A percentile compares a stretch with the other conserved stretches of the same genome.
Evolutionary conservation across 2,888 invertebrate genomes (phyloP).

Genomic region (Polyommatus iphigenia): DNA sequence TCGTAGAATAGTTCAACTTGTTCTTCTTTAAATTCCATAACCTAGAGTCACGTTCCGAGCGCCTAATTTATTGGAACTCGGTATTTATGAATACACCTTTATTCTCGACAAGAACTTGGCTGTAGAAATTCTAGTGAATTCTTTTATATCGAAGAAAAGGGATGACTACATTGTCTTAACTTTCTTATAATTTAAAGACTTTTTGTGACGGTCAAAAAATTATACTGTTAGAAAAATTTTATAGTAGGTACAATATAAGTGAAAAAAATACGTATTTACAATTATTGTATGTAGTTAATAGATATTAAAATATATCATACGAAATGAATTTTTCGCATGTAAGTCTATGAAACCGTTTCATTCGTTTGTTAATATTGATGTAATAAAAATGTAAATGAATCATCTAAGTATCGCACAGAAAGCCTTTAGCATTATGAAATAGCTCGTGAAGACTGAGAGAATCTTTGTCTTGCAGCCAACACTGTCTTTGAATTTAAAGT

Average conservation of each 20-base stretch:
- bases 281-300: no score
- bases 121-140: slow-evolving; percentile 5
- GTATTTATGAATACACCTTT: slow-evolving; percentile 33
- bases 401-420: slow-evolving; percentile 8
- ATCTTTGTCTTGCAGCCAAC: slow-evolving; percentile 29
- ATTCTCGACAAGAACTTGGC: slow-evolving; percentile 5
- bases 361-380: neutral
- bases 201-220: neutral
- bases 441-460: slow-evolving; percentile 27
- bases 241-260: no score
- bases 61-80: slow-evolving; percentile 30
- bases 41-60: slow-evolving; percentile 53
- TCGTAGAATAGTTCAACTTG: slow-evolving; percentile 58
- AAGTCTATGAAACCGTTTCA: neutral
- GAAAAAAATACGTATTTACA: no score
- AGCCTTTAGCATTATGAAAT: slow-evolving; percentile 21
- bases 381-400: slow-evolving; percentile 29
- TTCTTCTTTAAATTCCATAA: slow-evolving; percentile 59
- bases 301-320: neutral
- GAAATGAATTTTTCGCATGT: neutral
- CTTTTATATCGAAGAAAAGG: neutral
- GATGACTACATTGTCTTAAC: neutral
- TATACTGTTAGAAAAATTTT: neutral
- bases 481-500: slow-evolving; percentile 31
- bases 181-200: neutral